Percentiles rank a stretch among this genome's conserved stretches.
phyloP scores from a whole-genome alignment of 2,797 vertebrate species.

The Hypotaenidia okinawae region DNA sequence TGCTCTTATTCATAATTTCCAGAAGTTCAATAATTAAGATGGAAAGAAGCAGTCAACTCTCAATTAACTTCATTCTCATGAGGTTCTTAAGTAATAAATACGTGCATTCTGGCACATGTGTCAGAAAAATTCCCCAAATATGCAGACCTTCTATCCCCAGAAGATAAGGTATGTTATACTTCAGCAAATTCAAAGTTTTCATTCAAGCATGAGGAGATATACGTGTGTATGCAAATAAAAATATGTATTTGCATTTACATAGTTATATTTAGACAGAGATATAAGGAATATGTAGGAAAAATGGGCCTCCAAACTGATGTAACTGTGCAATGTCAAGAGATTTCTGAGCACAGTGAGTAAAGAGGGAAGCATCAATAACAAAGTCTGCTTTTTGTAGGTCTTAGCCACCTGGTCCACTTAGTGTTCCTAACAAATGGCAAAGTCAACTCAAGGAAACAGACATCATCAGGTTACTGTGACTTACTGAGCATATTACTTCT shows the following conservation, averaged over 20 bases:
- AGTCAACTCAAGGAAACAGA: neutral
- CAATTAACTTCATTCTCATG: conserved; percentile 32
- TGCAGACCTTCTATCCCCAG: neutral
- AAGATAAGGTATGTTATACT: neutral
- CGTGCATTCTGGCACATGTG: neutral
- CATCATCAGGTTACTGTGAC: neutral
- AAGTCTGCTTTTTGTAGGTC: neutral
- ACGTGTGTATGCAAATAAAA: neutral
- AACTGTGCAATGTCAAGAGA: neutral
- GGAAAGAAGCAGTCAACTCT: conserved; percentile 9
- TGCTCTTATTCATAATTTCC: neutral
- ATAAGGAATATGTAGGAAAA: neutral
- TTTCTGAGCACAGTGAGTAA: neutral
- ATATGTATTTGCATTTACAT: neutral
- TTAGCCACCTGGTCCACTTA: neutral
- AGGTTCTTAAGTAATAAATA: conserved; percentile 9
- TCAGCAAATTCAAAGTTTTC: neutral
- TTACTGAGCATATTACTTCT: neutral
- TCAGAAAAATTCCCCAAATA: neutral
- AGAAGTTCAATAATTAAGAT: conserved; percentile 35
- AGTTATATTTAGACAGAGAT: rapidly evolving
- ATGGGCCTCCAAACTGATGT: neutral
- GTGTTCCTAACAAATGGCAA: neutral
- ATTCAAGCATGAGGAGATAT: neutral
- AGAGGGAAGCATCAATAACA: neutral